Percentiles rank a stretch among this genome's conserved stretches.
These are phyloP conservation scores for Seriola rivoliana DNA, from an alignment of 2,113 vertebrate species.

Conservation along the genomic window DNA sequence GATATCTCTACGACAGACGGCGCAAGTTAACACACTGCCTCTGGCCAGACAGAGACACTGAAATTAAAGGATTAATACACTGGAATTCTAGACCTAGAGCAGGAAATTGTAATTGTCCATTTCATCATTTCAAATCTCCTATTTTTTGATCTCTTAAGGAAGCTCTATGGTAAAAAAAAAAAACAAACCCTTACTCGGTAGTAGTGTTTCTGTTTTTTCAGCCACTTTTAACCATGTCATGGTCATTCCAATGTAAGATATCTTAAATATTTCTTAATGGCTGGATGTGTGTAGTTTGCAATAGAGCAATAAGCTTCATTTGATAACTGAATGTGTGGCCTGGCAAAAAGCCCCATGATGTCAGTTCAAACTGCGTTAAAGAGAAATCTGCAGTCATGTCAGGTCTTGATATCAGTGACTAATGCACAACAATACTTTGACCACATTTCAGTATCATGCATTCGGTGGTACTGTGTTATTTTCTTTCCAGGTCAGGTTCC, in stretches of 20 bases:
- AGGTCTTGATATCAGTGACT: constrained; percentile 27
- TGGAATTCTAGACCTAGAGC: not conserved
- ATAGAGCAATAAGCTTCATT: not conserved
- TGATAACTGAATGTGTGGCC: not conserved
- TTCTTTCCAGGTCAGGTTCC: not conserved
- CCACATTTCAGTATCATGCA: not conserved
- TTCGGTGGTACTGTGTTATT: accelerated
- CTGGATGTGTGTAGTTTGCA: not conserved
- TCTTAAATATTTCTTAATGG: too few relatives aligned
- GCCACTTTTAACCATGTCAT: not conserved
- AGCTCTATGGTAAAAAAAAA: not conserved
- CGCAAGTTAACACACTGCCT: not conserved
- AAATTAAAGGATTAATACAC: not conserved
- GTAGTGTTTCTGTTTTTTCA: not conserved
- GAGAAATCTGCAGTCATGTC: constrained; percentile 21
- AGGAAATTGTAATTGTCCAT: not conserved
- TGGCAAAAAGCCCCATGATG: not conserved
- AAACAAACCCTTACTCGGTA: not conserved
- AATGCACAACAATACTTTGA: not conserved
- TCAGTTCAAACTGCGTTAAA: not conserved
- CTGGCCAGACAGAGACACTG: not conserved
- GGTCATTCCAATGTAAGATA: not conserved
- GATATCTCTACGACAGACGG: constrained; percentile 7
- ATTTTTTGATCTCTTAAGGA: not conserved
- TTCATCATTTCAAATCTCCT: not conserved